These are phyloP conservation scores for Acanthococcus lagerstroemiae DNA, from an alignment of 2,888 invertebrate species.

Conservation along the genomic window DNA sequence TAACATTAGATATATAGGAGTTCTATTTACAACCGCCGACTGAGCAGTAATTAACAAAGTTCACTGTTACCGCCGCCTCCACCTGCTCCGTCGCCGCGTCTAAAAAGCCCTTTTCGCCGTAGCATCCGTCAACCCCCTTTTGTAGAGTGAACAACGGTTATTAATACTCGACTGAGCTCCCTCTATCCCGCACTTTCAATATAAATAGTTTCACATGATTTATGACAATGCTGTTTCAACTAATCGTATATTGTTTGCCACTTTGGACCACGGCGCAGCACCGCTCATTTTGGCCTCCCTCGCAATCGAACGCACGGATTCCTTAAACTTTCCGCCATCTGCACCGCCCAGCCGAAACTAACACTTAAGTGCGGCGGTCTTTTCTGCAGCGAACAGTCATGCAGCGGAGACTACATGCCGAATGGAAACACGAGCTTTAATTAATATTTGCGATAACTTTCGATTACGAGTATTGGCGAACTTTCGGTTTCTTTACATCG, in stretches of 20 bases:
- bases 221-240: slow-evolving; percentile 30
- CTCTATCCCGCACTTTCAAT: slow-evolving; percentile 11
- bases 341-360: not conserved
- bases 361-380: no score
- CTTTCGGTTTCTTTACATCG: no score
- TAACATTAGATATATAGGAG: slow-evolving; percentile 18
- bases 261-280: slow-evolving; percentile 6
- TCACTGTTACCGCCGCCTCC: slow-evolving; percentile 17
- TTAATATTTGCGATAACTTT: not conserved
- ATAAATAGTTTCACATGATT: slow-evolving; percentile 31
- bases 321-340: slow-evolving; percentile 23
- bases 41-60: slow-evolving; percentile 30
- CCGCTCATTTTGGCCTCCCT: not conserved
- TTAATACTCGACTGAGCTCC: slow-evolving; percentile 28
- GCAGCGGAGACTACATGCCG: not conserved
- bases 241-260: slow-evolving; percentile 28
- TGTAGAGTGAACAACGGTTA: slow-evolving; percentile 20
- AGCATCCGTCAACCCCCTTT: slow-evolving; percentile 16
- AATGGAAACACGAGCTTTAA: no score
- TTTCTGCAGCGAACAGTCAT: not conserved
- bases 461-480: not conserved
- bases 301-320: slow-evolving; percentile 4
- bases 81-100: not conserved
- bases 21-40: slow-evolving; percentile 28
- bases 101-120: slow-evolving; percentile 7